Evolutionary conservation across 2,888 invertebrate genomes (phyloP), one percentile per base, ranked within the genome.

Genomic region (Trilocha varians): DNA sequence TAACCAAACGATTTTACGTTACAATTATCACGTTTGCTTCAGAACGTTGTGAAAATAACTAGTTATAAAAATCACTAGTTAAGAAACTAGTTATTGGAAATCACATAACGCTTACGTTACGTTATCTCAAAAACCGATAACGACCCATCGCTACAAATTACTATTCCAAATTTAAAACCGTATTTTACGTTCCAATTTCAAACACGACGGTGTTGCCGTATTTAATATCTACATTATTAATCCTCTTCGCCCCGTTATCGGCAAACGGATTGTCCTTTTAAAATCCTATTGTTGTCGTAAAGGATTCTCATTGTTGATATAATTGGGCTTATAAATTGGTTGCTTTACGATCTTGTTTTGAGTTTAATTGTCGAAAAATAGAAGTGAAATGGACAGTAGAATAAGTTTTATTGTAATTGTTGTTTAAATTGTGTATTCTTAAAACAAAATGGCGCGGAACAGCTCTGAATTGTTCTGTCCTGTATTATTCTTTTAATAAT

Each of bases 211-310:
- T 41, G 41, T 42, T 39, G 40, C 32, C 38, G 17, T 16, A 34
- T 17, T 33, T 15, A 34, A 34, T 34, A 39, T 39, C 39, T 11
- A 39, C 39, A 50, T 39, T 39, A 39, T 13, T 39, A 17, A 34
- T 39, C 33, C 39, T 34, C 33, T 16, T 11, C 16, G 13, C 17
- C n/a, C 16, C 11, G 32, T 25, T 25, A 25, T 25, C 25, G 25
- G 25, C 11, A 9, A 9, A 25, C n/a, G n/a, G n/a, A n/a, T n/a
- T 25, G 6, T 11, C 25, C 6, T 25, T 25, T 25, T 9, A 25
- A 25, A 25, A 25, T 25, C 25, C 25, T 25, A 25, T 25, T 25
- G 25, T 25, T 25, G 25, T 25, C 25, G 11, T 9, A 25, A 11
- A 9, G 25, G 25, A 6, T 9, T 25, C 25, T 11, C 11, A 25